Conservation (phyloP, 2,113 vertebrate species). For the Rhinoptilus africanus region DNA sequence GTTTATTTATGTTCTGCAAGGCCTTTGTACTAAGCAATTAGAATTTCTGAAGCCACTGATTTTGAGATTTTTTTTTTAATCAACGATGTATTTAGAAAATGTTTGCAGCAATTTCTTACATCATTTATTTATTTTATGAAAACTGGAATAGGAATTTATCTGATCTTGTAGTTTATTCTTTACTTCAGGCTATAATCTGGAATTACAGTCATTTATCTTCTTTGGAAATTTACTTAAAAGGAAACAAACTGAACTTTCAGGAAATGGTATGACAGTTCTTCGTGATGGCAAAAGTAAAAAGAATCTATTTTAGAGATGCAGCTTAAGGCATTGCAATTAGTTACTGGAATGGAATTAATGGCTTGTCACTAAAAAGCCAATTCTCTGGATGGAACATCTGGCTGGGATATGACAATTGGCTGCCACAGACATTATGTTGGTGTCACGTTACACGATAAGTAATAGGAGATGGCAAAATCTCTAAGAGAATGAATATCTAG, state of each 20-base stretch:
- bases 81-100: neutral
- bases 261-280: neutral
- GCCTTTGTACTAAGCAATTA: neutral
- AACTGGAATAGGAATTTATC: neutral
- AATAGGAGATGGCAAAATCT: neutral
- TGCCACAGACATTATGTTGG: neutral
- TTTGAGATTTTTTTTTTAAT: neutral
- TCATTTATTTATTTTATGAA: neutral
- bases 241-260: neutral
- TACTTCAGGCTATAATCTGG: neutral
- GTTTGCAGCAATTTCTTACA: neutral
- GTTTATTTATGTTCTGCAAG: neutral
- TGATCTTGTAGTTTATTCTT: neutral
- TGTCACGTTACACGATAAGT: neutral
- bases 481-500: neutral
- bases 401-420: neutral
- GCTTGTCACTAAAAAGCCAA: neutral
- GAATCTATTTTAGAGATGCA: neutral
- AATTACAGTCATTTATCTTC: neutral
- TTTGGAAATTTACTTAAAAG: neutral
- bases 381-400: neutral
- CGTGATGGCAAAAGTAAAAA: neutral
- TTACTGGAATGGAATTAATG: constrained; percentile 32
- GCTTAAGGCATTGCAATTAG: neutral
- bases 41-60: neutral